Base-by-base conservation (phyloP, 2,888 invertebrate genomes). In the Aleiodes alternator region DNA sequence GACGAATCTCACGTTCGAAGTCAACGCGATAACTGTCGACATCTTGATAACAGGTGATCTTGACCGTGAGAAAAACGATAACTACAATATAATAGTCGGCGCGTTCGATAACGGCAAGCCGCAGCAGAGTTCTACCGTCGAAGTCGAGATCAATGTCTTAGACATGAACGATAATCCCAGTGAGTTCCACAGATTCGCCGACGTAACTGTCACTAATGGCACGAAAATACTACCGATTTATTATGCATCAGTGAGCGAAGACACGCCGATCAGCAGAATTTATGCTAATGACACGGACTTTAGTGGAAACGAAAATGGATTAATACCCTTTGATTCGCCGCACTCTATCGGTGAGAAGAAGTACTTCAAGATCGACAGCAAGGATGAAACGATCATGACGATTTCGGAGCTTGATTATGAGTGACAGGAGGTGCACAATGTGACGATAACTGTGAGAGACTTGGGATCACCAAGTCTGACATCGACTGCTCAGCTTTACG, bases 131-230 rank as follows among this genome's bases (percentile, higher is more conserved):
- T 94, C 94, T 5, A 92, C 93, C 0, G 95, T 96, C 11, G 94
- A 94, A 78, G 94, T 97, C 0, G 95, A 96, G 86, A 93, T 97
- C 1, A 95, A 95, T 88, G 92, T 97, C 2, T 89, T 95, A 78
- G 97, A 97, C 84, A 92, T 96, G 0, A 97, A 97, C 86, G 97
- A 97, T 85, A 97, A 97, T 84, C 90, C 94, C 0, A 96, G 96
- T 0, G 92, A 92, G 75, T 97, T 96, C 87, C 94, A 94, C 81
- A 95, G 94, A 0, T 96, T 94, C 81, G 94, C 95, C 84, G 94
- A 95, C 77, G 91, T 79, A 90, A 91, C 16, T 91, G 92, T 57
- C 89, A 90, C 82, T 89, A 90, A 82, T 80, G 61, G 59, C 8
- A 57, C 78, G 0, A 68, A 75, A 6, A 64, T 61, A 3, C 89